Base-by-base conservation (phyloP, 2,113 vertebrate species). In the Barbus barbus region DNA sequence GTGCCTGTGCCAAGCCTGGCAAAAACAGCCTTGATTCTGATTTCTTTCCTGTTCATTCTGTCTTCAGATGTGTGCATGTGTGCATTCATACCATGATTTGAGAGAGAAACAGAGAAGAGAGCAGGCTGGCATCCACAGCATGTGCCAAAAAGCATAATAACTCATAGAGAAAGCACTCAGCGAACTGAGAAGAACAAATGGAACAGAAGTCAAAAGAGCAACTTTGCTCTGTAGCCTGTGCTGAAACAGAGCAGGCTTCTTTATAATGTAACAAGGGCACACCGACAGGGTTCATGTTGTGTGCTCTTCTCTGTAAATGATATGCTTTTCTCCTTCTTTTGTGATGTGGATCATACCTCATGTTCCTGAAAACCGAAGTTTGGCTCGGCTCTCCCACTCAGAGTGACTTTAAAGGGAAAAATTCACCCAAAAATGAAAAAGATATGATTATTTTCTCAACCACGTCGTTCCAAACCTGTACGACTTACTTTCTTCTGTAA, bases 141-240 rank as follows among this genome's bases (percentile, higher is more conserved):
- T 69, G 44, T 71, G 79, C 65, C 79, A 85, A 61, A 51, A 71
- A 53, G 41, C 78, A 69, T 63, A 87, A 84, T 76, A 67, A 41
- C 28, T 83, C 58, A 76, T 73, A 53, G 78, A 72, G 72, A 87
- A 58, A 85, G 71, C 83, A 85, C 65, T 78, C 75, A 74, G 75
- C 61, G 22, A 72, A 61, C 33, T 41, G 44, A 73, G 74, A 71
- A 82, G 44, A 56, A 53, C 36, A 80, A 81, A 81, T 80, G 67
- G 44, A 83, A 81, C 51, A 63, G 24, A 63, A 61, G 73, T 72
- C 80, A 65, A 71, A 78, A 78, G 80, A 84, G 73, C 78, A 53
- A 31, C 82, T 81, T 83, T 22, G 44, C 79, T 73, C 74, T 73
- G 53, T 38, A 85, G 22, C 73, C 67, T 78, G 73, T 67, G 53